Conservation (phyloP, 2,888 invertebrate species). For the Heteropelma amictum region DNA sequence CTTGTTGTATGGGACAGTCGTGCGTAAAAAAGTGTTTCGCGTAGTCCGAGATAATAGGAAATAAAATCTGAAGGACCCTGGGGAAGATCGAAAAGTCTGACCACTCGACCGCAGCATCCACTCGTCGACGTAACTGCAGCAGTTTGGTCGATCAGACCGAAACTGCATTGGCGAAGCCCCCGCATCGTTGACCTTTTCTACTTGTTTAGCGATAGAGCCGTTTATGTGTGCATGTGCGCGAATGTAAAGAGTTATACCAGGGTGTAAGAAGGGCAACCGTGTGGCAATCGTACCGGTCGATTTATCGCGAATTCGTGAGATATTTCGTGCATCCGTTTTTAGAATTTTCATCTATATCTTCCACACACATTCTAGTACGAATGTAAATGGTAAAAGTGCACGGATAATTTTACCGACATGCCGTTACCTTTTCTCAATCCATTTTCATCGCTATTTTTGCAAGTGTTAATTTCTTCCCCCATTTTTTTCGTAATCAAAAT, state of each 20-base stretch:
- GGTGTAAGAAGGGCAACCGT: neutral
- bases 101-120: slow-evolving; percentile 47
- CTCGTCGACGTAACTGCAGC: slow-evolving; percentile 39
- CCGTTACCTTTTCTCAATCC: too few relatives aligned
- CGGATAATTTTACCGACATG: too few relatives aligned
- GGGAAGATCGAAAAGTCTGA: slow-evolving; percentile 21
- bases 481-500: too few relatives aligned
- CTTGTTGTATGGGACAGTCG: too few relatives aligned
- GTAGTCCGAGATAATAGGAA: slow-evolving; percentile 1
- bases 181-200: slow-evolving; percentile 48
- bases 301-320: slow-evolving; percentile 19
- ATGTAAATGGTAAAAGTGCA: too few relatives aligned
- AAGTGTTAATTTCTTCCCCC: too few relatives aligned
- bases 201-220: slow-evolving; percentile 32
- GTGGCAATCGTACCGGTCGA: slow-evolving; percentile 18
- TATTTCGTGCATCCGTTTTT: slow-evolving; percentile 27
- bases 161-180: slow-evolving; percentile 45
- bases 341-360: neutral
- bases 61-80: slow-evolving; percentile 30
- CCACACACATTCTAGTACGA: too few relatives aligned
- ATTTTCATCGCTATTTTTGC: too few relatives aligned
- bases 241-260: neutral
- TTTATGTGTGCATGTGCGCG: neutral
- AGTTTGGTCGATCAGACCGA: slow-evolving; percentile 37
- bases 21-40: too few relatives aligned